Conservation (phyloP, 2,113 vertebrate species). For the Megaceryle torquata region DNA sequence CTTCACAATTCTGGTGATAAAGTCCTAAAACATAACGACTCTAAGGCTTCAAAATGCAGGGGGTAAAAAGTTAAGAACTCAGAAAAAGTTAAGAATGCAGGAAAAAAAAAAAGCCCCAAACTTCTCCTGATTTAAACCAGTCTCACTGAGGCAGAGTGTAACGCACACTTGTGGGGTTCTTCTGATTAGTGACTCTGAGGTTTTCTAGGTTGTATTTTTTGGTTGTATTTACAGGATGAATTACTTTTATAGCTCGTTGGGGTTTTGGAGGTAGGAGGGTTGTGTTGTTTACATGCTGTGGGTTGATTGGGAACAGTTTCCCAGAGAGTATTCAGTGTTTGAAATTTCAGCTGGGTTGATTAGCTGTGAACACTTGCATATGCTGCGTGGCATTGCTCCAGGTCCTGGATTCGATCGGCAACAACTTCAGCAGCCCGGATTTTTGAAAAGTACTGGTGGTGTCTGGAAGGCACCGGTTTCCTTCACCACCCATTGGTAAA, state of each 20-base stretch:
- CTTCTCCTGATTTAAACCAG: neutral
- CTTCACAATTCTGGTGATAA: neutral
- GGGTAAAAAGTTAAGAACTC: neutral
- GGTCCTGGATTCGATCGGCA: neutral
- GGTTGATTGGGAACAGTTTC: constrained; percentile 32
- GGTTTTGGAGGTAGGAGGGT: neutral
- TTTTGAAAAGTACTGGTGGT: neutral
- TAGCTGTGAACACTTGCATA: constrained; percentile 57
- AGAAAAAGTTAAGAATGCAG: neutral
- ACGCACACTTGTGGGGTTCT: neutral
- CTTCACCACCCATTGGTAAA: neutral
- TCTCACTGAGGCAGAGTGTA: neutral
- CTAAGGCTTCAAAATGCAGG: neutral
- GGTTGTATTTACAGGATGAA: neutral
- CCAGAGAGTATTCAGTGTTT: constrained; percentile 20
- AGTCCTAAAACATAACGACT: neutral
- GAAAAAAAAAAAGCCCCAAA: neutral
- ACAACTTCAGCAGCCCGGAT: neutral
- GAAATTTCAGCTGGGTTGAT: constrained; percentile 45
- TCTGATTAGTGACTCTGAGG: neutral
- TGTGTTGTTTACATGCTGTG: constrained; percentile 47
- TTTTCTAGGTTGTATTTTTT: neutral
- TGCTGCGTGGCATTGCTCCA: constrained; percentile 50
- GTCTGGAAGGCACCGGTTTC: neutral
- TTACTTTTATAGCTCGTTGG: neutral